These are phyloP conservation scores for Clepsis dumicolana DNA, from an alignment of 2,888 invertebrate species.

Conservation along the genomic window DNA sequence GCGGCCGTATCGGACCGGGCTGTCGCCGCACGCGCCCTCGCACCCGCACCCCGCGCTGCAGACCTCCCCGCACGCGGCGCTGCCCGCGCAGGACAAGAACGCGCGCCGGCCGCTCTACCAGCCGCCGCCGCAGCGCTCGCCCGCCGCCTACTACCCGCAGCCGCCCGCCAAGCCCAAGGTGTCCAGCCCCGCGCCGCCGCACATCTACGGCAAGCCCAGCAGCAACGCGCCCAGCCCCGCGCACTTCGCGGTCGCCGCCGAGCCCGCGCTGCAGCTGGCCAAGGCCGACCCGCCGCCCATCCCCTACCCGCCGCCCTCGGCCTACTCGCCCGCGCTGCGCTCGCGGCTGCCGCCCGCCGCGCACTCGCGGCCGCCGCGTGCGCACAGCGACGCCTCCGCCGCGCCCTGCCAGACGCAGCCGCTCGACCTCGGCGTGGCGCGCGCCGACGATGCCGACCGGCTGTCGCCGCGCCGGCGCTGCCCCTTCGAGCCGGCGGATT, in stretches of 20 bases:
- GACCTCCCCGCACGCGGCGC: conserved; percentile 70
- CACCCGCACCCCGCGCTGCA: conserved; percentile 80
- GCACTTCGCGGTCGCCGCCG: conserved; percentile 75
- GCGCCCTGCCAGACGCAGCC: conserved; percentile 91
- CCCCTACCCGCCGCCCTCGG: conserved; percentile 77
- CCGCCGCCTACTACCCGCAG: conserved; percentile 81
- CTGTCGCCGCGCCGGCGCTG: conserved; percentile 89
- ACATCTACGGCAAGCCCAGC: conserved; percentile 89
- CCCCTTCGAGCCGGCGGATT: conserved; percentile 79
- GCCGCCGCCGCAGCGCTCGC: conserved; percentile 71
- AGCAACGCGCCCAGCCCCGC: conserved; percentile 81
- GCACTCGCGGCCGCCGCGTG: conserved; percentile 77
- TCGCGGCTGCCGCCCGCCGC: conserved; percentile 86
- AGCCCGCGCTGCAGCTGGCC: conserved; percentile 84
- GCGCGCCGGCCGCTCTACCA: conserved; percentile 68
- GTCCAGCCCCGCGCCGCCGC: conserved; percentile 92
- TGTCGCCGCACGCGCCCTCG: conserved; percentile 85
- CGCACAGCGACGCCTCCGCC: conserved; percentile 65
- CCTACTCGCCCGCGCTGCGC: conserved; percentile 69
- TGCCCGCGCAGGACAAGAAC: conserved; percentile 65
- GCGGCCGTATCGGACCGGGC: conserved; percentile 78
- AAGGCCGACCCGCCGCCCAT: conserved; percentile 83
- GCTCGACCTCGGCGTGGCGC: conserved; percentile 90
- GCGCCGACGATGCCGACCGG: conserved; percentile 86
- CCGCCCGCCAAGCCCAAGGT: conserved; percentile 88